Evolutionary conservation across 2,888 invertebrate genomes (phyloP).

Genomic region (Prionchulus punctatus): DNA sequence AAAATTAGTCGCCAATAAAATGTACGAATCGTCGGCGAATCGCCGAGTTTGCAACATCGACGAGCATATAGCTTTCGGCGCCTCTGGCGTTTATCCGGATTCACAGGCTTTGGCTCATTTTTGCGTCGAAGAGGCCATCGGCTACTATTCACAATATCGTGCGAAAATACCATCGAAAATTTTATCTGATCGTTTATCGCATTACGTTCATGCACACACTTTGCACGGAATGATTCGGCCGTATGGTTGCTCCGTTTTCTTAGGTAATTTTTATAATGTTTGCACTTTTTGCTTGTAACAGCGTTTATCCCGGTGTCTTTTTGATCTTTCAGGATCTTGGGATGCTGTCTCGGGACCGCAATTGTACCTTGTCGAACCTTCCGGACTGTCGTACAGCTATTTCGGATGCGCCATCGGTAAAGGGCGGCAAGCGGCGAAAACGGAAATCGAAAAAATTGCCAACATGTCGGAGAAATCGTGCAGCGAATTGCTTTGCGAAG

Average conservation of each 20-base stretch:
- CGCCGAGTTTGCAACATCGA: too few species aligned
- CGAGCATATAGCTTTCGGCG: too few species aligned
- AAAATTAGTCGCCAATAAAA: conserved; percentile 77
- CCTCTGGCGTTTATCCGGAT: conserved; percentile 31
- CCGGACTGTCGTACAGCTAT: conserved; percentile 89
- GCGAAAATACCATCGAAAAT: conserved; percentile 56
- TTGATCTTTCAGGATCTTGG: conserved; percentile 37
- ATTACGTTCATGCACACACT: conserved; percentile 96
- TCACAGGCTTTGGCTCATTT: conserved; percentile 17
- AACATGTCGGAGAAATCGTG: conserved; percentile 40
- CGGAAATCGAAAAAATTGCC: conserved; percentile 95
- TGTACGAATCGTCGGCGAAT: conserved; percentile 66
- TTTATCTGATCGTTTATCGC: conserved; percentile 78
- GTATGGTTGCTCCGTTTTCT: conserved; percentile 77
- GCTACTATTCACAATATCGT: conserved; percentile 75
- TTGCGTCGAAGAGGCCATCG: conserved; percentile 67
- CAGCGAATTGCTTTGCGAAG: conserved; percentile 15
- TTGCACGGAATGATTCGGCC: conserved; percentile 94
- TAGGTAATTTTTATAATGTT: too few species aligned
- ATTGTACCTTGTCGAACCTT: conserved; percentile 89
- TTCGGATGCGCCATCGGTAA: conserved; percentile 94
- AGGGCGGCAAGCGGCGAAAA: conserved; percentile 95
- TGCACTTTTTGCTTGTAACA: too few species aligned
- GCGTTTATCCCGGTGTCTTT: too few species aligned
- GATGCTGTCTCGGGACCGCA: conserved; percentile 59